Base-by-base conservation (phyloP, 2,113 vertebrate species). In the Tetrax tetrax region DNA sequence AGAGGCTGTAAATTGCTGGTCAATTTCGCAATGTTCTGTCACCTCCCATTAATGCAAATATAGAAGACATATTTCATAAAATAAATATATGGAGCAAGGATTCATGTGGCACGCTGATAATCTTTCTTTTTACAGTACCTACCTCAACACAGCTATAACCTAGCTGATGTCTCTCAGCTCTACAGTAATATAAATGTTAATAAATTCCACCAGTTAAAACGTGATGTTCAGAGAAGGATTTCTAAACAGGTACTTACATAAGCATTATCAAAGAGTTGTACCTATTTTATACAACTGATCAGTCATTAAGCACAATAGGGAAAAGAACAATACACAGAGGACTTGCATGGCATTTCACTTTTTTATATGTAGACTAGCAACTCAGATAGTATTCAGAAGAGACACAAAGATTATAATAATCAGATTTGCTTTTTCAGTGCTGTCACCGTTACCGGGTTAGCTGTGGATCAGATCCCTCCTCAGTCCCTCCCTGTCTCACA, bases 181-280 rank as follows among this genome's bases (percentile, higher is more conserved):
- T 48, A 50, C 8, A 14, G 56, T 38, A 81, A 92, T 92, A 97
- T 64, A 83, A 90, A 96, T 84, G 38, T 84, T 93, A 97, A 96
- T 94, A 96, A 96, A 95, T 84, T 89, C 81, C 1, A 2, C 33
- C 65, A 93, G 91, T 87, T 91, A 91, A 94, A 94, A 66, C 27
- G 23, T 85, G 88, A 51, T 25, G 14, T 90, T 96, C 92, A 83
- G 85, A 94, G 84, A 82, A 93, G 60, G 56, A 96, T 93, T 95
- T 92, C 90, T 93, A 94, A 96, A 96, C 75, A 92, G 87, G 59
- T 81, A 88, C 88, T 95, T 96, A 88, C 83, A 88, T 83, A 94
- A 92, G 75, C 71, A 74, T 92, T 91, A 84, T 92, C 81, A 91
- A 78, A 75, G 51, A 91, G 72, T 78, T 91, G 87, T 71, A 92